Evolutionary conservation across 2,888 invertebrate species (phyloP).

Genomic region (Carcina quercana): DNA sequence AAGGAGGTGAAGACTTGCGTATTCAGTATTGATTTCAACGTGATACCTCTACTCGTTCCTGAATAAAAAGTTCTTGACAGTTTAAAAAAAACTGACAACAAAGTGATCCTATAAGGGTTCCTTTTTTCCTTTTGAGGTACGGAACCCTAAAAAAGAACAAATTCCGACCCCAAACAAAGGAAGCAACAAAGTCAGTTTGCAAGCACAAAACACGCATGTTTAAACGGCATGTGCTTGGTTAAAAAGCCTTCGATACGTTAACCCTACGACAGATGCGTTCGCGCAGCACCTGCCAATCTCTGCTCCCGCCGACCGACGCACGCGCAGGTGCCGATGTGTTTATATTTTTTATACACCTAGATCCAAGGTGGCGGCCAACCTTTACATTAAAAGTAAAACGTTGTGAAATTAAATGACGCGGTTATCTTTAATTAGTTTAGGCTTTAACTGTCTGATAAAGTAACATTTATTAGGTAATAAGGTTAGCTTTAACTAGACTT

Average conservation of each 20-base stretch:
- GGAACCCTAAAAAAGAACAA: neutral
- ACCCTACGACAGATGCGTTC: constrained; percentile 46
- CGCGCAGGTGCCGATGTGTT: constrained; percentile 57
- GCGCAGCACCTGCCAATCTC: constrained; percentile 65
- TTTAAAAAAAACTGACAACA: no score
- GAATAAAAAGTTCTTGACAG: no score
- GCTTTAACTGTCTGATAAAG: constrained; percentile 5
- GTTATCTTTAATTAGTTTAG: constrained; percentile 10
- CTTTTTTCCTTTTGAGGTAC: neutral
- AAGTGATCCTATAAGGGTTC: neutral
- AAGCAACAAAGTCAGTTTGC: constrained; percentile 2
- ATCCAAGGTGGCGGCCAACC: constrained; percentile 19
- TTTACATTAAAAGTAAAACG: constrained; percentile 7
- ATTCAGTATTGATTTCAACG: no score
- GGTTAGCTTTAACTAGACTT: no score
- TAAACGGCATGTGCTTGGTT: constrained; percentile 15
- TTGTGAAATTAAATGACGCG: constrained; percentile 1
- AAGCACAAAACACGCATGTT: constrained; percentile 7
- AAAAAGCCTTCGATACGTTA: constrained; percentile 4
- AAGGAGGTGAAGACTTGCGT: no score
- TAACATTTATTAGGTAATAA: no score
- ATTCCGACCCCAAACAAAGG: neutral
- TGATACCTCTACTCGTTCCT: no score
- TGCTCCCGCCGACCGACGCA: constrained; percentile 30
- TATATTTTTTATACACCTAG: constrained; percentile 46